Evolutionary conservation across 2,888 invertebrate genomes (phyloP), one percentile per base, ranked within the genome.

Genomic region (Idaea dimidiata): DNA sequence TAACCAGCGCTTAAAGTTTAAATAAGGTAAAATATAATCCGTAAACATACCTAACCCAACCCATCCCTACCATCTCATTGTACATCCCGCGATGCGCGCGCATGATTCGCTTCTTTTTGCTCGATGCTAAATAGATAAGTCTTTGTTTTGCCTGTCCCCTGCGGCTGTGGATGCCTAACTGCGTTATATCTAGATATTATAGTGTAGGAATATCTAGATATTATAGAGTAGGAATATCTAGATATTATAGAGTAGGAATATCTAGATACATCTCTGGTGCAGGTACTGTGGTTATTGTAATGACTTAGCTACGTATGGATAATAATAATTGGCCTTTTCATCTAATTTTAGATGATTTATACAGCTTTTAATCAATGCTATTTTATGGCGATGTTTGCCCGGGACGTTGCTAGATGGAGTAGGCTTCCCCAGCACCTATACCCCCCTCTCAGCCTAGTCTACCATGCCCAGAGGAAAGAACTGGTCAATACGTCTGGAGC

Each of bases 61-160:
- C 55, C 65, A 62, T 60, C 71, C 61, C 71, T 71, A 70, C 58
- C 33, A 10, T 53, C 43, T 57, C 54, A 61, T 63, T 58, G 53
- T 60, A 67, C 68, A 65, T 65, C 65, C 59, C 65, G 61, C 65
- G 56, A 54, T 59, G 60, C 57, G 55, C 57, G 61, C 61, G 60
- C 32, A 65, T 62, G 63, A 65, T 61, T 64, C 55, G 54, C 53
- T 63, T 68, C 62, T 65, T 71, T 69, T 71, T 71, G 68, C 64
- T 68, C 59, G 31, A 55, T 60, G 68, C 64, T 72, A 69, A 72
- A 71, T 66, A 69, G 72, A 72, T 72, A 71, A 70, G 62, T 70
- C 68, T 69, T 72, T 72, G 72, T 72, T 68, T 62, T 62, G 65
- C 65, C 54, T 64, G 64, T 69, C 66, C 68, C 71, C 60, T 58